Conservation (phyloP, 1,140 invertebrate species). For the Mycetomoellerius zeteki region DNA sequence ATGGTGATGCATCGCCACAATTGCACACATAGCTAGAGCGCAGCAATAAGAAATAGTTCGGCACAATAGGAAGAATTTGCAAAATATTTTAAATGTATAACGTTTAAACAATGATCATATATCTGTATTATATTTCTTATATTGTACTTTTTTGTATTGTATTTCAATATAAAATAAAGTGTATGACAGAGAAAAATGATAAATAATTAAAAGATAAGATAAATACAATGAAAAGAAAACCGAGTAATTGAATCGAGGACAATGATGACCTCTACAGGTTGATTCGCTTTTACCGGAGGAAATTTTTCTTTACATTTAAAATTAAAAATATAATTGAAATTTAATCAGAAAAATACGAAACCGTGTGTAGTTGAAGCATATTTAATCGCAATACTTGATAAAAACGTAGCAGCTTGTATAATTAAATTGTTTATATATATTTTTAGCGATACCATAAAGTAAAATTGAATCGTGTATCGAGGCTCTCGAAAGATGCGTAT, state of each 20-base stretch:
- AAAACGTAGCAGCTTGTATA: neutral
- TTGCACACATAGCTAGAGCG: too few relatives aligned
- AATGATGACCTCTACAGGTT: neutral
- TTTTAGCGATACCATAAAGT: neutral
- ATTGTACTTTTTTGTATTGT: neutral
- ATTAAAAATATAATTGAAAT: neutral
- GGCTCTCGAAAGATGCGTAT: neutral
- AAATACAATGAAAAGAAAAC: neutral
- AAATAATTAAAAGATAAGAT: slow-evolving; percentile 4
- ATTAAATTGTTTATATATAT: neutral
- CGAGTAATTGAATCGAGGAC: neutral
- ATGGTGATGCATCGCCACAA: too few relatives aligned
- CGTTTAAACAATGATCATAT: too few relatives aligned
- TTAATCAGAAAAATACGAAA: neutral
- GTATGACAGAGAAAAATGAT: neutral
- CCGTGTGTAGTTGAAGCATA: neutral
- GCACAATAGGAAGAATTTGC: too few relatives aligned
- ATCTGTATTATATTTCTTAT: too few relatives aligned
- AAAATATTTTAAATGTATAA: too few relatives aligned
- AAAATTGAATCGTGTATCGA: neutral
- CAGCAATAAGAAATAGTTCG: too few relatives aligned
- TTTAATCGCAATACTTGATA: slow-evolving; percentile 6
- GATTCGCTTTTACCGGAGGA: neutral
- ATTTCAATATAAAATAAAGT: neutral
- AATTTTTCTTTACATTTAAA: neutral